Evolutionary conservation across 1,140 invertebrate species (phyloP).

Genomic region (Drosophila cardini): DNA sequence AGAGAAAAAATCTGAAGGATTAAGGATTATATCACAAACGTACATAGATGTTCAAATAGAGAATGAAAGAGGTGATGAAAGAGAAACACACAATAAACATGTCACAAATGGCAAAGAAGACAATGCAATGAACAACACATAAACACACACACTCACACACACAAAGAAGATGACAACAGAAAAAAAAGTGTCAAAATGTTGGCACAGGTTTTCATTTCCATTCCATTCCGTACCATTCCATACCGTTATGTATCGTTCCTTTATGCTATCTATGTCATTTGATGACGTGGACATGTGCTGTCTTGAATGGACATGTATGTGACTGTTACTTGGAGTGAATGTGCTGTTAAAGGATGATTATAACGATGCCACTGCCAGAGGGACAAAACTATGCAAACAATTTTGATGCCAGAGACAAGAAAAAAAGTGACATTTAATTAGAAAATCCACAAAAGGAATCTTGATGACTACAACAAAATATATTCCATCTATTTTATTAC

Average conservation of each 20-base stretch:
- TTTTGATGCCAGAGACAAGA: conserved; percentile 36
- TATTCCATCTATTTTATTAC: conserved; percentile 28
- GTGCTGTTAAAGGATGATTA: conserved; percentile 18
- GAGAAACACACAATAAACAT: conserved; percentile 40
- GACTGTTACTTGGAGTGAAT: neutral
- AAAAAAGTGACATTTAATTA: conserved; percentile 53
- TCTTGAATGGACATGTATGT: conserved; percentile 21
- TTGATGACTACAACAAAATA: conserved; percentile 22
- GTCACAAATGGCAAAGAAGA: conserved; percentile 47
- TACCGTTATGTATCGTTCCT: conserved; percentile 12
- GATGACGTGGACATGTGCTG: conserved; percentile 39
- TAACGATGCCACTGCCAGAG: conserved; percentile 32
- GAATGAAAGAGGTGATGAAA: neutral
- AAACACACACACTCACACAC: neutral
- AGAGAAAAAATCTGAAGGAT: conserved; percentile 50
- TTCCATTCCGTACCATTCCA: conserved; percentile 22
- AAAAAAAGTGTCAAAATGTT: conserved; percentile 52
- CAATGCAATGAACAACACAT: conserved; percentile 27
- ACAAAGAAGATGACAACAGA: conserved; percentile 21
- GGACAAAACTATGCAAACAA: conserved; percentile 41
- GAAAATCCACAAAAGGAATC: conserved; percentile 35
- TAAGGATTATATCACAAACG: conserved; percentile 47
- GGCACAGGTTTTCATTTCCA: conserved; percentile 47
- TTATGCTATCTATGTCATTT: conserved; percentile 47
- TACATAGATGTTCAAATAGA: conserved; percentile 9